phyloP scores from a whole-genome alignment of 2,888 invertebrate species.

The Hemaris fuciformis region DNA sequence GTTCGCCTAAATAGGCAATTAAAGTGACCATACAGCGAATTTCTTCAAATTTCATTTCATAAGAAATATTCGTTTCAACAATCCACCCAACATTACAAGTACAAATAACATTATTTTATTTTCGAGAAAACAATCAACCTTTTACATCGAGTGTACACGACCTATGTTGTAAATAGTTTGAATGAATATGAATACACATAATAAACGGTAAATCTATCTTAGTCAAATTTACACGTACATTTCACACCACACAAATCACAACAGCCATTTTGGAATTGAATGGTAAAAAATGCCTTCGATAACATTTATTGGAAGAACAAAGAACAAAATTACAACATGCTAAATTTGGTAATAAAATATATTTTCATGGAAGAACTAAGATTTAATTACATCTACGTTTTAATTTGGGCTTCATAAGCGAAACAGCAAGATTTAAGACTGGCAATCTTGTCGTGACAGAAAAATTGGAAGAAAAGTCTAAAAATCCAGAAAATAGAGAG shows the following conservation, averaged over 20 bases:
- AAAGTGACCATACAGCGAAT: no score
- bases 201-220: background rate
- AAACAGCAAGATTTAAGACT: background rate
- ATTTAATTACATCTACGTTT: background rate
- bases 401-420: background rate
- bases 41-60: background rate
- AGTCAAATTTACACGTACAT: constrained; percentile 1
- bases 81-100: background rate
- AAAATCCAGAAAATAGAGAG: no score
- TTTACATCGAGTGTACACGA: background rate
- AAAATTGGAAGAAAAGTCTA: no score
- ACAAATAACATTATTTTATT: background rate
- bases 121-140: background rate
- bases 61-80: background rate
- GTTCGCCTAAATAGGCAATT: no score
- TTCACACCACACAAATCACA: constrained; percentile 21
- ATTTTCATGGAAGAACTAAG: constrained; percentile 6
- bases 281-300: constrained; percentile 20
- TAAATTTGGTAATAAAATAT: constrained; percentile 7
- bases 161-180: background rate
- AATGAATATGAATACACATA: background rate
- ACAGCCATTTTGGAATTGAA: constrained; percentile 26
- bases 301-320: constrained; percentile 13
- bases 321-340: background rate
- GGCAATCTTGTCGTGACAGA: no score